Evolutionary conservation across 2,888 invertebrate species (phyloP).

Genomic region (Oegoconia quadripuncta): DNA sequence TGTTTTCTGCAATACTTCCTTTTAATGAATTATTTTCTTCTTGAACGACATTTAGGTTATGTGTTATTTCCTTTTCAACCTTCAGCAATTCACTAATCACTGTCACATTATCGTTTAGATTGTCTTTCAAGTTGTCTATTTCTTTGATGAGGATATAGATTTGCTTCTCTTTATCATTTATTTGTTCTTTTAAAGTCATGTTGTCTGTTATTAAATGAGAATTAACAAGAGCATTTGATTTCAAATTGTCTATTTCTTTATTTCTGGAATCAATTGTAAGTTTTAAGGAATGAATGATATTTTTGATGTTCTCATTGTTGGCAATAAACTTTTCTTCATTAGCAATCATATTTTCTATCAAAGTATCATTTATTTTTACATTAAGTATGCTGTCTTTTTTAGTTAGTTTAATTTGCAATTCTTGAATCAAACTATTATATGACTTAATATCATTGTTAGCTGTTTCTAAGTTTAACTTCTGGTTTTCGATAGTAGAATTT

Average conservation of each 20-base stretch:
- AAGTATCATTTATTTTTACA: constrained; percentile 34
- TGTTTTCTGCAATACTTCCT: constrained; percentile 27
- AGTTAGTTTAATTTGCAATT: constrained; percentile 48
- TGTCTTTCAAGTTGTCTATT: constrained; percentile 29
- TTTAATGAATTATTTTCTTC: constrained; percentile 27
- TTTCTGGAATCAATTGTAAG: constrained; percentile 40
- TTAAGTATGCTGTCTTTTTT: constrained; percentile 35
- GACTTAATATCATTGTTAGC: constrained; percentile 49
- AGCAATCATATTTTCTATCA: constrained; percentile 48
- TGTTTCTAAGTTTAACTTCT: constrained; percentile 40
- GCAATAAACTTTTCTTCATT: constrained; percentile 57
- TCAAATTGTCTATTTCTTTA: constrained; percentile 48
- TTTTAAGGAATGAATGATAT: constrained; percentile 55
- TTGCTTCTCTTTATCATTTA: constrained; percentile 35
- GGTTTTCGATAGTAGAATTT: constrained; percentile 47
- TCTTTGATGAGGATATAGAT: constrained; percentile 32
- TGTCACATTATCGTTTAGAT: constrained; percentile 31
- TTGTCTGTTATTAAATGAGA: constrained; percentile 14
- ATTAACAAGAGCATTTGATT: constrained; percentile 25
- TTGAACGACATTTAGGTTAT: constrained; percentile 29
- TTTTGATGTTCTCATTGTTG: constrained; percentile 63
- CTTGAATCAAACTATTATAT: constrained; percentile 48
- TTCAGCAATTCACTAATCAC: constrained; percentile 35
- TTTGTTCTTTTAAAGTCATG: constrained; percentile 25
- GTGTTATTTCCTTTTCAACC: constrained; percentile 35